Evolutionary conservation across 1,140 invertebrate species (phyloP).

Genomic region (Phymorhynchus buccinoides): DNA sequence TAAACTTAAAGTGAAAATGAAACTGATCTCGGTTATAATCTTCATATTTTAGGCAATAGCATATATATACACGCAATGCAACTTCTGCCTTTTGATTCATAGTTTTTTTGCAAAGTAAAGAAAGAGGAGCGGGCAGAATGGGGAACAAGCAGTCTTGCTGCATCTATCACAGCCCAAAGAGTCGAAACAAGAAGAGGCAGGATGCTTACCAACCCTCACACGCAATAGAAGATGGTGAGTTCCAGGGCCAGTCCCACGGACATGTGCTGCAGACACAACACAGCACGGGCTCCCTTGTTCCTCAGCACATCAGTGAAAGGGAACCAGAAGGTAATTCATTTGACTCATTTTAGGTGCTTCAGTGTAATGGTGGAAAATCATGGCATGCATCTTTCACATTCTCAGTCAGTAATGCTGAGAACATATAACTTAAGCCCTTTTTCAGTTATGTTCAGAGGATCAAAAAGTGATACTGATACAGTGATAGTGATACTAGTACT

Average conservation of each 20-base stretch:
- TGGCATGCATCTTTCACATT: no score
- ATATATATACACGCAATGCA: no score
- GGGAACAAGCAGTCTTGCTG: constrained; percentile 75
- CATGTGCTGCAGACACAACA: constrained; percentile 63
- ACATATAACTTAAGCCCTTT: no score
- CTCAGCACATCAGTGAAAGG: constrained; percentile 98
- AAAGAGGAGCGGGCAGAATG: constrained; percentile 57
- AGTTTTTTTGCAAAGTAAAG: background rate
- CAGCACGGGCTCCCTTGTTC: constrained; percentile 80
- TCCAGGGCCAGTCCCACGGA: constrained; percentile 11
- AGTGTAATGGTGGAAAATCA: no score
- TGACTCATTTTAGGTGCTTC: background rate
- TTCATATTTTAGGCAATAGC: no score
- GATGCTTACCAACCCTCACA: constrained; percentile 67
- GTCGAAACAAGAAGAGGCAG: constrained; percentile 53
- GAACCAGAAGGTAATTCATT: constrained; percentile 85
- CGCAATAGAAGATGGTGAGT: constrained; percentile 15
- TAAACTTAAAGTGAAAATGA: no score
- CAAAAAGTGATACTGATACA: no score
- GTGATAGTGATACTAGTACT: no score
- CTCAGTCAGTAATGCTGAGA: no score
- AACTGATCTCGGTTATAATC: no score
- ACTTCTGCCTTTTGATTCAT: no score
- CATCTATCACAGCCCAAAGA: constrained; percentile 67
- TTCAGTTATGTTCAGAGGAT: no score